Evolutionary conservation across 2,113 vertebrate species (phyloP).

Genomic region (Sphyrna mokarran): DNA sequence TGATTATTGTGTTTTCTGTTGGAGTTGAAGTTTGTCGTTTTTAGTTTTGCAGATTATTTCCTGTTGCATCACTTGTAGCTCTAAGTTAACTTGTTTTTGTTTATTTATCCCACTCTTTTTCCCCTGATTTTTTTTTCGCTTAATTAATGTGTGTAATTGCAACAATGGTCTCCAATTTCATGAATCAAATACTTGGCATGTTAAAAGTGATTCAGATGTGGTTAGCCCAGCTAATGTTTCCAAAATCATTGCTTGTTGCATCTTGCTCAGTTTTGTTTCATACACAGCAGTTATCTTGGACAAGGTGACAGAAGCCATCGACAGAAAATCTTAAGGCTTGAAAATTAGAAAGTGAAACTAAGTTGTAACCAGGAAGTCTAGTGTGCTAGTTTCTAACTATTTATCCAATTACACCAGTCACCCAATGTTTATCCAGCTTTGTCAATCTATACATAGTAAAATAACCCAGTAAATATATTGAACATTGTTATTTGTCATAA

Average conservation of each 20-base stretch:
- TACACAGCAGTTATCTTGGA: not conserved
- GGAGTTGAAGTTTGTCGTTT: not conserved
- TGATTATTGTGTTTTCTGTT: not conserved
- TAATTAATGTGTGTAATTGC: not conserved
- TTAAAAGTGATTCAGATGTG: not conserved
- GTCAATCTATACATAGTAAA: not conserved
- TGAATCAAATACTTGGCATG: not conserved
- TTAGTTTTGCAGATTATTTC: not conserved
- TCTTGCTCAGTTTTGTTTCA: not conserved
- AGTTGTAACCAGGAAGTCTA: not conserved
- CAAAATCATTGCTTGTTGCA: not conserved
- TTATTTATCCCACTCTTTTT: not conserved
- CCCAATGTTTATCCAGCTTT: not conserved
- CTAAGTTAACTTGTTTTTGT: not conserved
- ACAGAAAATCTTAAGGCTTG: not conserved
- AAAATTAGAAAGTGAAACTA: not conserved
- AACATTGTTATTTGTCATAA: not conserved
- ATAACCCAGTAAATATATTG: not conserved
- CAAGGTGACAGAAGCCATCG: not conserved
- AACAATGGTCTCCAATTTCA: not conserved
- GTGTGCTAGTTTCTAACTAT: not conserved
- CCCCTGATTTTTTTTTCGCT: not conserved
- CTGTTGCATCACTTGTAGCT: not conserved
- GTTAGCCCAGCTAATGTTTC: not conserved
- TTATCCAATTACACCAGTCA: not conserved